A percentile compares a stretch with the other conserved stretches of the same genome.
These are phyloP conservation scores for Brassicogethes aeneus DNA, from an alignment of 2,888 invertebrate genomes.

Conservation along the genomic window DNA sequence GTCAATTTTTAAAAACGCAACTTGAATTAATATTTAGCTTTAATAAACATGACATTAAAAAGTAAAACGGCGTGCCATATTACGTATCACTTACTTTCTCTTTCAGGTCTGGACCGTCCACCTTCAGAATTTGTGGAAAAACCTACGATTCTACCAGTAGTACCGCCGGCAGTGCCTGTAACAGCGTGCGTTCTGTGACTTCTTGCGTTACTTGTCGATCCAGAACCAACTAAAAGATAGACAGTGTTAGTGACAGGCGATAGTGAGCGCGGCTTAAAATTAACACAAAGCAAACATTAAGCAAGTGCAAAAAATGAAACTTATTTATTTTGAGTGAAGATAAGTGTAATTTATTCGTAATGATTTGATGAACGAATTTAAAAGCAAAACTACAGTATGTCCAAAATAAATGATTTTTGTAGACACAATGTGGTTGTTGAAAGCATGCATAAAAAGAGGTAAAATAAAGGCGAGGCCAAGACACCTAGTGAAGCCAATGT, in stretches of 20 bases:
- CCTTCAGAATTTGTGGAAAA: constrained; percentile 38
- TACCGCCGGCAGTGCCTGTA: constrained; percentile 23
- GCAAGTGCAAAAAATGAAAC: too few relatives aligned
- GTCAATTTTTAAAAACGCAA: too few relatives aligned
- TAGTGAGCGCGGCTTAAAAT: too few relatives aligned
- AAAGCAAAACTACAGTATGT: too few relatives aligned
- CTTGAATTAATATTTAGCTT: too few relatives aligned
- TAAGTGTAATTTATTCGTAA: too few relatives aligned
- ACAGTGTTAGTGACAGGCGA: neutral
- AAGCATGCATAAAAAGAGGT: constrained; percentile 7
- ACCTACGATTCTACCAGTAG: constrained; percentile 37
- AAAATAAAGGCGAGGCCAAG: constrained; percentile 18
- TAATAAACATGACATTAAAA: too few relatives aligned
- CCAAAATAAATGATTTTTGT: neutral
- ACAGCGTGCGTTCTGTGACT: constrained; percentile 28
- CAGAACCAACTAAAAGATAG: constrained; percentile 17
- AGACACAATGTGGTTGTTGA: neutral
- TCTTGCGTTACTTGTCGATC: constrained; percentile 13
- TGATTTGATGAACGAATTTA: too few relatives aligned
- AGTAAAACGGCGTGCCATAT: too few relatives aligned
- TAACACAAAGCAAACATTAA: too few relatives aligned
- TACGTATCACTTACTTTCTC: constrained; percentile 45
- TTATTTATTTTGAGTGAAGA: too few relatives aligned
- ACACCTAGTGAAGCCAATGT: constrained; percentile 29
- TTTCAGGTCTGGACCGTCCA: constrained; percentile 35